Percentiles rank a stretch among this genome's conserved stretches.
Evolutionary conservation across 2,797 vertebrate genomes (phyloP).

Genomic region (Anniella stebbinsi): DNA sequence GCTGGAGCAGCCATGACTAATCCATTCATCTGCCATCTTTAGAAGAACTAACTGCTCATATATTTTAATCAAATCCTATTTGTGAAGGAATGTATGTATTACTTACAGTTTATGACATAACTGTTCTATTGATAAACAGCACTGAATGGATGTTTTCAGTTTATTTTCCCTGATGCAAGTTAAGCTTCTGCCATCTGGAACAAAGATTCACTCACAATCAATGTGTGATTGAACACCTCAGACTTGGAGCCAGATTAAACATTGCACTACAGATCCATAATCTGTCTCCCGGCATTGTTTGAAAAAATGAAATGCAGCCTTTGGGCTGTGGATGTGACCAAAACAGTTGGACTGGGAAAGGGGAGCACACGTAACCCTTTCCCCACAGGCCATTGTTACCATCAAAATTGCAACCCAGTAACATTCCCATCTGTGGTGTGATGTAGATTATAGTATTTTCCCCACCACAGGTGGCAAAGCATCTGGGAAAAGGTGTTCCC

Average conservation of each 20-base stretch:
- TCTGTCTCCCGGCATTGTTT: neutral
- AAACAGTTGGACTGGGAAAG: neutral
- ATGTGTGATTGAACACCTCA: neutral
- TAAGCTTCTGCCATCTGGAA: neutral
- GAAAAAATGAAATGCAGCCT: neutral
- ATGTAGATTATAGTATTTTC: too few species aligned
- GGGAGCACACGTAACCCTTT: neutral
- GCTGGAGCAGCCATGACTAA: neutral
- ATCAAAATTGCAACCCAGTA: too few species aligned
- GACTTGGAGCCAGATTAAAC: neutral
- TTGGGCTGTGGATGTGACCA: neutral
- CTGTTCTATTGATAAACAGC: neutral
- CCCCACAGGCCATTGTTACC: neutral
- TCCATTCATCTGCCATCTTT: neutral
- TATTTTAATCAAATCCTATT: neutral
- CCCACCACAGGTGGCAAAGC: neutral
- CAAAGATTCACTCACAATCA: neutral
- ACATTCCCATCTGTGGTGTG: too few species aligned
- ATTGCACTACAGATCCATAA: neutral
- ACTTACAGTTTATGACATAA: neutral
- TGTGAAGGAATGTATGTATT: neutral
- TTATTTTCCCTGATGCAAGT: neutral
- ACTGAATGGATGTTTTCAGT: neutral
- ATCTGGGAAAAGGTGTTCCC: neutral
- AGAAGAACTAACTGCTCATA: neutral